These are phyloP conservation scores for Antennarius maculatus DNA, from an alignment of 2,797 vertebrate species.

Conservation along the genomic window DNA sequence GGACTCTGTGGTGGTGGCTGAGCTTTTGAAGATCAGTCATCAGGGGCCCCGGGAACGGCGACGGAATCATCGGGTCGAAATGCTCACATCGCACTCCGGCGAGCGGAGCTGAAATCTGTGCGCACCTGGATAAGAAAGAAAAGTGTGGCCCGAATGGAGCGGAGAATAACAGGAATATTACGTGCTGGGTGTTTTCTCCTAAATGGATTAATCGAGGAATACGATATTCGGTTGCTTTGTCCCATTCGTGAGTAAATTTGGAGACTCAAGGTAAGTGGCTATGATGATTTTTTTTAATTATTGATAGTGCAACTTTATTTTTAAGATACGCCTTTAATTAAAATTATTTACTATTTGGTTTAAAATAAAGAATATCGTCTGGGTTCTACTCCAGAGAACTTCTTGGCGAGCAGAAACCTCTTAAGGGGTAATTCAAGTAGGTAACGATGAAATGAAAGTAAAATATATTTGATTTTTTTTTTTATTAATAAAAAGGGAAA, in stretches of 20 bases:
- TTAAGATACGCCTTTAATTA: neutral
- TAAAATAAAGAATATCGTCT: conserved; percentile 1
- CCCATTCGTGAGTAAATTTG: conserved; percentile 63
- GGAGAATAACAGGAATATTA: conserved; percentile 61
- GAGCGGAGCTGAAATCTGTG: conserved; percentile 65
- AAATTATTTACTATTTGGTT: neutral
- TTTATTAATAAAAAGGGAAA: neutral
- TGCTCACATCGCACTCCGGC: conserved; percentile 52
- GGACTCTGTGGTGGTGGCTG: conserved; percentile 78
- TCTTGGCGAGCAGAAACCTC: conserved; percentile 5
- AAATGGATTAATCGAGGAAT: conserved; percentile 77
- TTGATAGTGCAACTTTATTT: conserved; percentile 2
- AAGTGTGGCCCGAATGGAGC: conserved; percentile 59
- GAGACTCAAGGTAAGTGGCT: conserved; percentile 72
- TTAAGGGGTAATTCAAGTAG: neutral
- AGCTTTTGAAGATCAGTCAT: conserved; percentile 85
- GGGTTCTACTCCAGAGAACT: neutral
- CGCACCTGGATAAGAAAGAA: conserved; percentile 66
- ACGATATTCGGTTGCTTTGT: conserved; percentile 65
- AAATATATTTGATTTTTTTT: neutral
- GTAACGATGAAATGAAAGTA: neutral
- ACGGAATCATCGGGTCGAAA: conserved; percentile 62
- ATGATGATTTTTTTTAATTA: conserved; percentile 17
- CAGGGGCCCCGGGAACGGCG: conserved; percentile 75
- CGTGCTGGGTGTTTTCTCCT: conserved; percentile 55